Evolutionary conservation across 2,797 vertebrate genomes (phyloP), one percentile per base, ranked within the genome.

Genomic region (Orestias chungarensis): DNA sequence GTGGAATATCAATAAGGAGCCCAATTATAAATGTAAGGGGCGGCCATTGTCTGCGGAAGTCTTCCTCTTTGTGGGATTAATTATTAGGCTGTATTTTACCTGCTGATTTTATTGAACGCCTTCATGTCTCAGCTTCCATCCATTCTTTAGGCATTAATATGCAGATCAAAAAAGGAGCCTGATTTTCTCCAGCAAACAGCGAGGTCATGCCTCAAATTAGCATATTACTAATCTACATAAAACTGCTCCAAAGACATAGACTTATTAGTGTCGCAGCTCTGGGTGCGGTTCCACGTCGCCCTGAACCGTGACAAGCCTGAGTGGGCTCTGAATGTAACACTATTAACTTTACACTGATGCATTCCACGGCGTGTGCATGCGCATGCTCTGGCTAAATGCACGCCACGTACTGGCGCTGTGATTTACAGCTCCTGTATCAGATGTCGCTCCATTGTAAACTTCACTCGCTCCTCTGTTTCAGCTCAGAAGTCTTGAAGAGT

Each of bases 191-290:
- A 80, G 88, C 91, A 93, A 93, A 93, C 89, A 92, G 83, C 72
- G 86, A 92, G 90, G 90, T 89, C 87, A 88, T 71, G 84, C 87
- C 84, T 86, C 55, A 71, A 85, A 93, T 93, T 91, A 89, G 84
- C 91, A 93, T 91, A 89, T 83, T 86, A 88, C 91, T 93, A 89
- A 93, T 94, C 86, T 93, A 88, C 91, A 92, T 92, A 86, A 91
- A 91, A 91, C 87, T 78, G 87, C 86, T 89, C 83, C 80, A 84
- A 87, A 90, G 89, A 90, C 86, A 75, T 14, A 33, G 82, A 76
- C 89, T 89, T 88, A 88, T 93, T 91, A 87, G 85, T 86, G 89
- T 82, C 73, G 17, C 80, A 57, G 84, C 86, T 84, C 82, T 79
- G 85, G 76, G 83, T 84, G 86, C 83, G 81, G 80, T 78, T 81